Evolutionary conservation across 2,113 vertebrate genomes (phyloP).

Genomic region (Aspidoscelis tigris): DNA sequence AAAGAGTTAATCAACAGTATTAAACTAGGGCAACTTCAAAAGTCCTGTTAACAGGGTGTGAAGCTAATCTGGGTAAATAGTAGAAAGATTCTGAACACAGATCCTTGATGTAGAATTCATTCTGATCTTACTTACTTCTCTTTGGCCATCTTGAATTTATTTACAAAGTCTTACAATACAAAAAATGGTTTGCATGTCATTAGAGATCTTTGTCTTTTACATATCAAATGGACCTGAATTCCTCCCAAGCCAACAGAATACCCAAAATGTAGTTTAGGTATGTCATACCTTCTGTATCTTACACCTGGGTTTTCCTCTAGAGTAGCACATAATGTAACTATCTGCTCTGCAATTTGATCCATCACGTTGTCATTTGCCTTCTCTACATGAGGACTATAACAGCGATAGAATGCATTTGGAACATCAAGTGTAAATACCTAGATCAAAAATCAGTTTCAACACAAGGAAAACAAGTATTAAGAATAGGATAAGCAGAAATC

Average conservation of each 20-base stretch:
- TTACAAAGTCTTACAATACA: not conserved
- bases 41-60: not conserved
- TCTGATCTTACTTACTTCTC: not conserved
- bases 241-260: not conserved
- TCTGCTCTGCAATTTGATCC: slow-evolving; percentile 88
- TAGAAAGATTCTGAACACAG: not conserved
- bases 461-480: not conserved
- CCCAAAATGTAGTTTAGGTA: not conserved
- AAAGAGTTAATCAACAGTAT: not conserved
- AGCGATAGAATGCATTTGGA: slow-evolving; percentile 87
- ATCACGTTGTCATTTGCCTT: slow-evolving; percentile 80
- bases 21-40: not conserved
- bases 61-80: not conserved
- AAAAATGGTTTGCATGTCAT: not conserved
- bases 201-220: not conserved
- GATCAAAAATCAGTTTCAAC: not conserved
- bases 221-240: not conserved
- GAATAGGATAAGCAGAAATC: not conserved
- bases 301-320: slow-evolving; percentile 95
- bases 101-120: not conserved
- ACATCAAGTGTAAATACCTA: slow-evolving; percentile 93
- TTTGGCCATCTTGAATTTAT: not conserved
- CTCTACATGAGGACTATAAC: slow-evolving; percentile 83
- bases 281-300: slow-evolving; percentile 86
- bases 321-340: slow-evolving; percentile 92